Percentiles rank a stretch among this genome's conserved stretches.
Evolutionary conservation across 1,140 invertebrate genomes (phyloP).

Genomic region (Adelges cooleyi): DNA sequence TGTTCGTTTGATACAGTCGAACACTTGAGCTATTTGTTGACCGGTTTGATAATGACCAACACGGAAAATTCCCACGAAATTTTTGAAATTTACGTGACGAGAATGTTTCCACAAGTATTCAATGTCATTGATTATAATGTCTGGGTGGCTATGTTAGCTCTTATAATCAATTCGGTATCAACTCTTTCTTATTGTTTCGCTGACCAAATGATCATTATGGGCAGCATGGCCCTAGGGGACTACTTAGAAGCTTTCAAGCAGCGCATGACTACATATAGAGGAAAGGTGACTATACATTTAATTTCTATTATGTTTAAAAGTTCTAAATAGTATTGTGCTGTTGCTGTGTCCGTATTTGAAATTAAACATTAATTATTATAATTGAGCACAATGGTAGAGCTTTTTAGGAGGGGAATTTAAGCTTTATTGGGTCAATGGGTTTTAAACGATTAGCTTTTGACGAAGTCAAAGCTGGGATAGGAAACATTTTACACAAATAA

Average conservation of each 20-base stretch:
- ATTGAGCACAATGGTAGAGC: neutral
- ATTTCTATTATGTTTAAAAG: neutral
- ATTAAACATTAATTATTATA: neutral
- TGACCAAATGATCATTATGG: constrained; percentile 29
- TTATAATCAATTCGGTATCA: constrained; percentile 25
- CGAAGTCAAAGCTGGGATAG: too few relatives aligned
- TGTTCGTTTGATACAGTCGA: constrained; percentile 23
- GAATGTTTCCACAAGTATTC: constrained; percentile 31
- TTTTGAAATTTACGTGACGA: constrained; percentile 11
- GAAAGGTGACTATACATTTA: constrained; percentile 19
- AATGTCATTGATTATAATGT: constrained; percentile 1
- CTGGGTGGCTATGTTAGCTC: constrained; percentile 22
- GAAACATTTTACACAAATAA: too few relatives aligned
- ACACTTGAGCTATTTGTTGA: constrained; percentile 24
- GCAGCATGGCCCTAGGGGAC: constrained; percentile 27
- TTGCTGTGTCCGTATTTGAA: neutral
- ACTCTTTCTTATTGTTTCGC: constrained; percentile 26
- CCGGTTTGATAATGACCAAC: constrained; percentile 2
- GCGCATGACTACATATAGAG: neutral
- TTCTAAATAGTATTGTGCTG: neutral
- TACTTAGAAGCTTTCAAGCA: constrained; percentile 29
- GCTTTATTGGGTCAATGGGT: too few relatives aligned
- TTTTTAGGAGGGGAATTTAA: too few relatives aligned
- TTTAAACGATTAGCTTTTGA: too few relatives aligned
- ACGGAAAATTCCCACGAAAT: constrained; percentile 1